Evolutionary conservation across 2,113 vertebrate species (phyloP), one percentile per base, ranked within the genome.

Genomic region (Dasypus novemcinctus): DNA sequence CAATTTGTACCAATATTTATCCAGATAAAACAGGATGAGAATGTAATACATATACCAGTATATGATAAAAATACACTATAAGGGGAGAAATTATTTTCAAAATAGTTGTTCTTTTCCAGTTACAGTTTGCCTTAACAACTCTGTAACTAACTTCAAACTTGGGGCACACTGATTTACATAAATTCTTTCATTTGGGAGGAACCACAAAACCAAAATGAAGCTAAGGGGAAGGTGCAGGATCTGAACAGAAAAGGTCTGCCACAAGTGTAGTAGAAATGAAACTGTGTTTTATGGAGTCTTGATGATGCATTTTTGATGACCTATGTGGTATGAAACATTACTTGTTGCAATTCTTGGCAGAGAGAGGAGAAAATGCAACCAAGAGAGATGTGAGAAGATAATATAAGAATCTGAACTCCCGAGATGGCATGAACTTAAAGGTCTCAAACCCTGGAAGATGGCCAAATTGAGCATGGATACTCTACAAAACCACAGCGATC

Each of bases 161-260:
- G 66, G 7, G 18, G 74, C 14, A 71, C n/a, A 54, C 18, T 86
- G 12, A 79, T 71, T 93, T 86, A 71, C n/a, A 31, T 46, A 38
- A 94, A 72, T 79, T 86, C 4, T 90, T 79, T 93, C 72, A 82
- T 74, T 82, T 93, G 7, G 10, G 54, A 93, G 36, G 33, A 66
- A 75, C 68, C 23, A 94, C 33, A 66, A 82, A 93, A 79, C 25
- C 89, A 86, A 84, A 84, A 61, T 80, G 54, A 87, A 96, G 96
- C 69, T 75, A 25, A 41, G 25, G 27, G 13, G 17, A 21, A 27
- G 46, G 33, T 87, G 0, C 2, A 72, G 83, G n/a, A 76, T 61
- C 49, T 91, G n/a, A 96, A 76, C 5, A 74, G 18, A 75, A 91
- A 94, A 94, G n/a, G 15, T 83, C 52, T 83, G 36, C n/a, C 57